Evolutionary conservation across 2,797 vertebrate species (phyloP).

Genomic region (Falco biarmicus): DNA sequence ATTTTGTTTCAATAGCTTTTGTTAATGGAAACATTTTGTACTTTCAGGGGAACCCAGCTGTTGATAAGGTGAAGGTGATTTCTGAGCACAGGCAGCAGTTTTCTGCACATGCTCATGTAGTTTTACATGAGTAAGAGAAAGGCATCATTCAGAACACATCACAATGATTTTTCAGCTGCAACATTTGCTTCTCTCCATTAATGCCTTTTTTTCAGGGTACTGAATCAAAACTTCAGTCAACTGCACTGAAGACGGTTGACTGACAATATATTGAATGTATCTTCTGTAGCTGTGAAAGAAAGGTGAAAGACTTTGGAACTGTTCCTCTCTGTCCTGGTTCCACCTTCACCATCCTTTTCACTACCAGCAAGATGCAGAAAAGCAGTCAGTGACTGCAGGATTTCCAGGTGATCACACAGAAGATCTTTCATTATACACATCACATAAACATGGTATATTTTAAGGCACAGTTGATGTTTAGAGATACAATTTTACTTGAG

Average conservation of each 20-base stretch:
- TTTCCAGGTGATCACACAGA: not conserved
- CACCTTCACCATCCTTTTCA: not conserved
- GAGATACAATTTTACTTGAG: not conserved
- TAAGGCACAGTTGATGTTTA: not conserved
- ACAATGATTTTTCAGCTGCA: not conserved
- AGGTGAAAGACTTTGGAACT: not conserved
- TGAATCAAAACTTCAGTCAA: conserved; percentile 30
- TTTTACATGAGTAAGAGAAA: not conserved
- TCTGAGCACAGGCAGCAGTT: not conserved
- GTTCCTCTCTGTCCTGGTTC: not conserved
- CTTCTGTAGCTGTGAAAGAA: not conserved
- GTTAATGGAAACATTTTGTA: not conserved
- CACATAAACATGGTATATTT: not conserved
- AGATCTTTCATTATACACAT: not conserved
- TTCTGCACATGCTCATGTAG: not conserved
- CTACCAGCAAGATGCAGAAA: not conserved
- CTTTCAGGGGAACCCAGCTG: not conserved
- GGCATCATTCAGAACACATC: not conserved
- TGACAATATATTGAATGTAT: conserved; percentile 1
- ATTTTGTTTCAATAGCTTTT: not conserved
- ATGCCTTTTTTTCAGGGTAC: not conserved
- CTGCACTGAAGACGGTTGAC: not conserved
- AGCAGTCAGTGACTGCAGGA: not conserved
- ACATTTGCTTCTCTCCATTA: conserved; percentile 16
- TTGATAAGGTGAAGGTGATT: conserved; percentile 18